Evolutionary conservation across 2,888 invertebrate species (phyloP), one percentile per base, ranked within the genome.

Genomic region (Acanthococcus lagerstroemiae): DNA sequence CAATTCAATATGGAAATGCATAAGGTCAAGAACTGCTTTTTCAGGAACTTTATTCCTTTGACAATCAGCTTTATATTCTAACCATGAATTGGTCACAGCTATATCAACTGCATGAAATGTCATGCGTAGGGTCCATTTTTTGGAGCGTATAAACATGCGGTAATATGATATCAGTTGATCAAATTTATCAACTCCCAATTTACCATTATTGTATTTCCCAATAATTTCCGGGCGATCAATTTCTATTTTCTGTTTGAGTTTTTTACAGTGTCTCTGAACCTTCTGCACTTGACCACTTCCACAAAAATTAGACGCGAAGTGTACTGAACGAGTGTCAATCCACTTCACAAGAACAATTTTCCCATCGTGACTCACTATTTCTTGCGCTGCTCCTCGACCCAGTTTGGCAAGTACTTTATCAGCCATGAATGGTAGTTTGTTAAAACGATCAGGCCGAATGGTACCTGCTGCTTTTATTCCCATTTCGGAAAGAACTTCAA

Each of bases 41-140:
- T n/a, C n/a, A n/a, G n/a, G n/a, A n/a, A n/a, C n/a, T n/a, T n/a
- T n/a, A n/a, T 52, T 61, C 26, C n/a, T 45, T n/a, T 46, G 37
- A 1, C 63, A 63, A n/a, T 67, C 50, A 26, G 52, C 46, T 54
- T 52, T 55, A 24, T 69, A 69, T 57, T 68, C 65, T 25, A 69
- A 9, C 69, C 68, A 68, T 24, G 63, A 46, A 65, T 69, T 68
- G 4, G 66, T 66, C 5, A 65, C 30, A 17, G 69, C 67, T 9
- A 69, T 17, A 55, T 69, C 70, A 7, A 69, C 21, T 6, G 66
- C 68, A 55, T 69, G 68, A 19, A 26, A 27, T 22, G 68, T 67
- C 58, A 70, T 63, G 9, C 69, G 21, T 9, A 70, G 24, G 1
- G 69, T 69, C 70, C 70, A 69, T 55, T 69, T 70, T 56, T 52